Conservation (phyloP, 2,888 invertebrate genomes). For the Sabatieria punctata region DNA sequence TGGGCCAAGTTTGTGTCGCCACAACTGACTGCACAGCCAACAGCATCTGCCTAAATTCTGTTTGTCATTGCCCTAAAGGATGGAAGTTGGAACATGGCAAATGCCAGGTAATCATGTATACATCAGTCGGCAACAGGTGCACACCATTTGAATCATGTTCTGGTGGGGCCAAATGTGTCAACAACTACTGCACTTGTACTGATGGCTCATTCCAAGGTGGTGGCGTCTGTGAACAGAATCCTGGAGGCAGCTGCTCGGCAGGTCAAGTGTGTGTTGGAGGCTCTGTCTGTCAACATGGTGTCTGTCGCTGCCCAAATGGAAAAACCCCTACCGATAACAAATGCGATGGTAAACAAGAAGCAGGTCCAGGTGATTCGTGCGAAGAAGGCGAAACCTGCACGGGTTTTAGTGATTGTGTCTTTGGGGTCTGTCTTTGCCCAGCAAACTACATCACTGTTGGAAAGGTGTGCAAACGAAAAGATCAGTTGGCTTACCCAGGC, state of each 20-base stretch:
- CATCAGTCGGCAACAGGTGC: neutral
- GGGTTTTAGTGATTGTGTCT: neutral
- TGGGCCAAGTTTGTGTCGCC: neutral
- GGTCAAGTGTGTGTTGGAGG: conserved; percentile 9
- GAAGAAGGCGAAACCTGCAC: neutral
- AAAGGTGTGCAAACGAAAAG: neutral
- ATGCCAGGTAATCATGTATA: neutral
- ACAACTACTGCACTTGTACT: conserved; percentile 1
- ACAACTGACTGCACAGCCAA: neutral
- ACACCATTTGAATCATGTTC: neutral
- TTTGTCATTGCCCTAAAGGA: conserved; percentile 1
- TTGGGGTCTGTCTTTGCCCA: neutral
- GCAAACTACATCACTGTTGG: neutral
- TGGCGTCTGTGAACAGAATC: conserved; percentile 4
- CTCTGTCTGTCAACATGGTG: conserved; percentile 6
- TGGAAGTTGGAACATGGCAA: neutral
- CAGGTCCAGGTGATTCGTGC: neutral
- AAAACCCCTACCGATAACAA: neutral
- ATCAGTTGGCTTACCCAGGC: neutral
- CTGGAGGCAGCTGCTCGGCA: conserved; percentile 5
- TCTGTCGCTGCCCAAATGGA: conserved; percentile 6
- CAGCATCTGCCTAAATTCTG: neutral
- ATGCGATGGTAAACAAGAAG: too few relatives aligned
- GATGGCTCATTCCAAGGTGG: neutral
- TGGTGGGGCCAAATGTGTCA: conserved; percentile 2